phyloP scores from a whole-genome alignment of 2,888 invertebrate species.

The Ornithoptera alexandrae region DNA sequence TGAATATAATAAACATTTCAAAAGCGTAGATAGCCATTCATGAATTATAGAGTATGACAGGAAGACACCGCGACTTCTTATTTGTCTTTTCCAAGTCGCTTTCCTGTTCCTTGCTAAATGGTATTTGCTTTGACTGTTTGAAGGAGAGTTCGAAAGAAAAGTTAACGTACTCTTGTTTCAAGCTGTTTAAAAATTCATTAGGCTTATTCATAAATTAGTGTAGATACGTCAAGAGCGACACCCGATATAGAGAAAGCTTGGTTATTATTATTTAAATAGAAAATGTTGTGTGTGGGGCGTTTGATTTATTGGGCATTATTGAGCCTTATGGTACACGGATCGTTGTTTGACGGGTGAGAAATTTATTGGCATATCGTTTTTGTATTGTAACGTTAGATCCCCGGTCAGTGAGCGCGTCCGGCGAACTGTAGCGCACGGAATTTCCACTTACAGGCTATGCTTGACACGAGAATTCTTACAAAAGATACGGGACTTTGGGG shows the following conservation, averaged over 20 bases:
- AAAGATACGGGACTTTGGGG: slow-evolving; percentile 21
- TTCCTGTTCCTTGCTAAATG: slow-evolving; percentile 27
- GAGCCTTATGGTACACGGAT: slow-evolving; percentile 33
- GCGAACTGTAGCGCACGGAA: slow-evolving; percentile 53
- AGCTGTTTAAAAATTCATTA: slow-evolving; percentile 15
- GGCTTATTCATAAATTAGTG: slow-evolving; percentile 38
- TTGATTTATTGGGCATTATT: slow-evolving; percentile 37
- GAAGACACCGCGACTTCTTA: slow-evolving; percentile 13
- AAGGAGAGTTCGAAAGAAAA: slow-evolving; percentile 28
- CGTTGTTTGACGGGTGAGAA: slow-evolving; percentile 38
- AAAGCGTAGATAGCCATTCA: slow-evolving; percentile 34
- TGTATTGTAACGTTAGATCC: slow-evolving; percentile 51
- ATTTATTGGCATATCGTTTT: slow-evolving; percentile 56
- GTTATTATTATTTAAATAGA: slow-evolving; percentile 33
- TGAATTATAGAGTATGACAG: slow-evolving; percentile 34
- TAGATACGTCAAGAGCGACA: slow-evolving; percentile 35
- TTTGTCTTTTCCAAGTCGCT: slow-evolving; percentile 28
- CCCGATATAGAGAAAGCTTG: slow-evolving; percentile 35
- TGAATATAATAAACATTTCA: slow-evolving; percentile 43
- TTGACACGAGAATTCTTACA: slow-evolving; percentile 47
- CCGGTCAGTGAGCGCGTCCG: slow-evolving; percentile 51
- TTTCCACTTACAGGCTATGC: slow-evolving; percentile 59
- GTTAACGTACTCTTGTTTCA: slow-evolving; percentile 18
- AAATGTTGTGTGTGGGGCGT: slow-evolving; percentile 35
- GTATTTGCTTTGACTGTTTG: slow-evolving; percentile 29